Percentiles rank a stretch among this genome's conserved stretches.
Conservation (phyloP, 1,140 invertebrate genomes). For the Dermatophagoides farinae region DNA sequence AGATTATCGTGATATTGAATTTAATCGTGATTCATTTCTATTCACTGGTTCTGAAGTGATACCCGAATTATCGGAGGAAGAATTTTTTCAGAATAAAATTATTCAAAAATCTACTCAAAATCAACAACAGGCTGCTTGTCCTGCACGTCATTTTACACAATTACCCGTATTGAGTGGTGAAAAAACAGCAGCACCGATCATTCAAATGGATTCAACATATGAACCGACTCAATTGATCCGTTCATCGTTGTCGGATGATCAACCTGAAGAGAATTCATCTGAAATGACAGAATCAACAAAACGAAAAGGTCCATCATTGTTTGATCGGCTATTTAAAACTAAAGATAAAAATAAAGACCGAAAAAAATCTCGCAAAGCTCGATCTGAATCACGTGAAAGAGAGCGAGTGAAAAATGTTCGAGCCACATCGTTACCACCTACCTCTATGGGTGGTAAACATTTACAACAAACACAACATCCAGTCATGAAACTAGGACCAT, state of each 20-base stretch:
- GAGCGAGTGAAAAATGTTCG: too few relatives aligned
- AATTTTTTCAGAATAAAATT: background rate
- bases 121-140: too few relatives aligned
- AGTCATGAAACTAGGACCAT: too few relatives aligned
- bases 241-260: background rate
- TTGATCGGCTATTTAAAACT: background rate
- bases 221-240: too few relatives aligned
- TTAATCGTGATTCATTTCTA: conserved; percentile 3
- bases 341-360: background rate
- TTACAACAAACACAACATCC: too few relatives aligned
- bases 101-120: background rate
- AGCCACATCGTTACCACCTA: too few relatives aligned
- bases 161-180: too few relatives aligned
- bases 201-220: too few relatives aligned
- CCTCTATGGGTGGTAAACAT: too few relatives aligned
- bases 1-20: conserved; percentile 3
- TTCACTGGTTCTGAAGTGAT: background rate
- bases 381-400: background rate
- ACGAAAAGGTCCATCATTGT: background rate
- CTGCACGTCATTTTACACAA: too few relatives aligned
- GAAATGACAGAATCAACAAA: background rate
- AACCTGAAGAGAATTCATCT: background rate
- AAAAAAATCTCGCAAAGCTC: background rate
- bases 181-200: too few relatives aligned
- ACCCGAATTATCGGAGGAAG: background rate